Conservation (phyloP, 2,113 vertebrate genomes). For the Saguinus imperator region DNA sequence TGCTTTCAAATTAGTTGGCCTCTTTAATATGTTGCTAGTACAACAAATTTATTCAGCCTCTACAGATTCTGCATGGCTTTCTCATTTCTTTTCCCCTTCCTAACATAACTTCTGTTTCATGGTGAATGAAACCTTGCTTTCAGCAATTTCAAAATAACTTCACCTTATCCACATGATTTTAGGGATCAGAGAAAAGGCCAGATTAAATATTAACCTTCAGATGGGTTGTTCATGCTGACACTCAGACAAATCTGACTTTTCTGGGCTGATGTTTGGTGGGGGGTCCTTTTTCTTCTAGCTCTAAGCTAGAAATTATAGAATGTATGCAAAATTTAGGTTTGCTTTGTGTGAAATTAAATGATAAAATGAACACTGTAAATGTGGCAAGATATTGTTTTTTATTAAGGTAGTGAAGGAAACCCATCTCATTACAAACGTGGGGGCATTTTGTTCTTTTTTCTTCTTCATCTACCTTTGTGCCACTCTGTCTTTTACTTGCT, state of each 20-base stretch:
- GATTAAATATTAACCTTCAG: constrained; percentile 76
- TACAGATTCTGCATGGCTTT: constrained; percentile 45
- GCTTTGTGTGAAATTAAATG: constrained; percentile 61
- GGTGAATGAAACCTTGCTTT: constrained; percentile 68
- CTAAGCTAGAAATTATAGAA: constrained; percentile 57
- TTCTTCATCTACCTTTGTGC: neutral
- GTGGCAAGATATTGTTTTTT: constrained; percentile 35
- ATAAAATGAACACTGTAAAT: constrained; percentile 40
- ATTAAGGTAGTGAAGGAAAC: constrained; percentile 33
- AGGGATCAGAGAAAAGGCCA: constrained; percentile 71
- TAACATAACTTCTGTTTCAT: constrained; percentile 51
- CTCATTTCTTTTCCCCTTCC: constrained; percentile 39
- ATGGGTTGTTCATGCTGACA: constrained; percentile 48
- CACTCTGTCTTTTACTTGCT: constrained; percentile 15
- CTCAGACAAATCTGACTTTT: constrained; percentile 49
- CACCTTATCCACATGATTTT: constrained; percentile 70
- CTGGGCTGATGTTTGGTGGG: constrained; percentile 58
- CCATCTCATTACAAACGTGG: neutral
- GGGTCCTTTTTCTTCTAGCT: constrained; percentile 53
- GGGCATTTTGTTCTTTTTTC: neutral
- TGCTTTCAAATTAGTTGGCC: constrained; percentile 37
- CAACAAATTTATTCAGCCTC: constrained; percentile 42
- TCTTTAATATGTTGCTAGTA: constrained; percentile 57
- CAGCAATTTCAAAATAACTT: constrained; percentile 70
- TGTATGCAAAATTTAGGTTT: constrained; percentile 59